Conservation (phyloP, 2,888 invertebrate species). For the Troides helena region DNA sequence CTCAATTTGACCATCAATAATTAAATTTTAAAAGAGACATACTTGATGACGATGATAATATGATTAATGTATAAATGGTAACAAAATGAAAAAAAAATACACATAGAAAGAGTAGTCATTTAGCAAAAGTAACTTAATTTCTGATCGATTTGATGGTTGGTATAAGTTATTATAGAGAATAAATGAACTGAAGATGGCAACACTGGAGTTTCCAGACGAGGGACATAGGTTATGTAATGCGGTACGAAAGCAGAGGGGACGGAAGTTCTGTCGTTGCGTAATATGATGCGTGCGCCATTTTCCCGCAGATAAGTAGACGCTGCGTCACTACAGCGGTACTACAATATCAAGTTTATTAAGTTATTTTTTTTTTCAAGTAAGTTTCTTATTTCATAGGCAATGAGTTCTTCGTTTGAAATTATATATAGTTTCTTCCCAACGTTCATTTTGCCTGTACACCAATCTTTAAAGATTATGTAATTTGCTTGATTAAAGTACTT, state of each 20-base stretch:
- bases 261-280: conserved; percentile 45
- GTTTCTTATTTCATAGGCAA: background rate
- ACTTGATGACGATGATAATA: no score
- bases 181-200: conserved; percentile 33
- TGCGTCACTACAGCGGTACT: conserved; percentile 10
- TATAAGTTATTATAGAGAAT: conserved; percentile 12
- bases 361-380: background rate
- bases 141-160: background rate
- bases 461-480: no score
- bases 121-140: no score
- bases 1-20: no score
- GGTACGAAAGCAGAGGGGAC: conserved; percentile 40
- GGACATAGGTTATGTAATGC: conserved; percentile 52
- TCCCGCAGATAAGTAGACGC: conserved; percentile 35
- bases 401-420: background rate
- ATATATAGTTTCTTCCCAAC: no score
- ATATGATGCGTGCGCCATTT: conserved; percentile 58
- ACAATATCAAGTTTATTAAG: background rate
- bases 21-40: no score
- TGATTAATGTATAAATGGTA: no score
- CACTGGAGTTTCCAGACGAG: conserved; percentile 40
- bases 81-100: no score
- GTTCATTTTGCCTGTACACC: no score
- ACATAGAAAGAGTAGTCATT: no score
- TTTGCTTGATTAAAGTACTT: no score